Evolutionary conservation across 2,113 vertebrate genomes (phyloP).

Genomic region (Spizaetus ornatus): DNA sequence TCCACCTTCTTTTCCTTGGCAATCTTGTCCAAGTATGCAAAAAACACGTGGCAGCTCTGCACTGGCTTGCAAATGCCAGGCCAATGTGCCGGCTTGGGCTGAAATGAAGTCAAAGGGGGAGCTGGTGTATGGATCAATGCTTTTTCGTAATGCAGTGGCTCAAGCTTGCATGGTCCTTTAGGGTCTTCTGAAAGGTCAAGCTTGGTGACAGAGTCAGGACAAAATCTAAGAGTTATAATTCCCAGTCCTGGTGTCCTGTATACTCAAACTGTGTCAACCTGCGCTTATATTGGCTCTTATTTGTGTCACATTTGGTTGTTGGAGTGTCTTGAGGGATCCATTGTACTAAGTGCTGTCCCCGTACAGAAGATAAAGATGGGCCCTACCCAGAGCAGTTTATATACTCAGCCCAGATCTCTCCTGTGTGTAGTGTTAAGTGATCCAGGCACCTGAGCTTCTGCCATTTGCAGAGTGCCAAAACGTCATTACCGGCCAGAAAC

Average conservation of each 20-base stretch:
- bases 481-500: not conserved
- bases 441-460: not conserved
- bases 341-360: not conserved
- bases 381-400: rapidly evolving
- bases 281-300: not conserved
- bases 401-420: not conserved
- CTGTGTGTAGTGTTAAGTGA: not conserved
- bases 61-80: not conserved
- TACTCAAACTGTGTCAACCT: not conserved
- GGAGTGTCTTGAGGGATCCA: not conserved
- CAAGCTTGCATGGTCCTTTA: not conserved
- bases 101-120: not conserved
- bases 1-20: not conserved
- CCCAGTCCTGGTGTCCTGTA: not conserved
- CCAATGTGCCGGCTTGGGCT: rapidly evolving
- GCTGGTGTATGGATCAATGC: not conserved
- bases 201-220: not conserved
- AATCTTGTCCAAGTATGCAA: not conserved
- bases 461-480: not conserved
- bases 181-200: not conserved
- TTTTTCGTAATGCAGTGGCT: not conserved
- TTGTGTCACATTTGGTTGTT: not conserved
- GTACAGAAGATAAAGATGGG: not conserved
- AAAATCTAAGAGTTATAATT: not conserved
- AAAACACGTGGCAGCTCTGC: not conserved